These are phyloP conservation scores for Pogonomyrmex californicus DNA, from an alignment of 1,140 invertebrate species.

Conservation along the genomic window DNA sequence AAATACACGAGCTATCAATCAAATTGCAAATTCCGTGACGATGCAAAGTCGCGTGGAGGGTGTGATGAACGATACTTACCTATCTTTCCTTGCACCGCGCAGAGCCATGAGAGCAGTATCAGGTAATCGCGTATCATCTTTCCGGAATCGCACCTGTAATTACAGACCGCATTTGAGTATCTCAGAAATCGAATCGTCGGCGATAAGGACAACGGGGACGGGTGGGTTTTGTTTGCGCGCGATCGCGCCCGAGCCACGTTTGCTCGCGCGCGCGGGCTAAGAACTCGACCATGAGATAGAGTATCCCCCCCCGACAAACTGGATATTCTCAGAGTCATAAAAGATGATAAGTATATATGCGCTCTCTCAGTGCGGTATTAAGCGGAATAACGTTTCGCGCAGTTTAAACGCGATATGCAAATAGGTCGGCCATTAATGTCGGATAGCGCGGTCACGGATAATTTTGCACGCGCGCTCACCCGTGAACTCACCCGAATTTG, in stretches of 20 bases:
- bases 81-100: slow-evolving; percentile 83
- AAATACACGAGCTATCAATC: too few relatives aligned
- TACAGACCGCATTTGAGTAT: slow-evolving; percentile 27
- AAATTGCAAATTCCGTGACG: neutral
- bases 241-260: neutral
- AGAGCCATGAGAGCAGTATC: slow-evolving; percentile 84
- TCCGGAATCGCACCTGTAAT: slow-evolving; percentile 80
- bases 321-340: slow-evolving; percentile 41
- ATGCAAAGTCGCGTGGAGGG: neutral
- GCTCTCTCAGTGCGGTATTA: neutral
- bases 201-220: neutral
- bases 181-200: neutral
- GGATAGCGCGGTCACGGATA: slow-evolving; percentile 24
- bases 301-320: neutral
- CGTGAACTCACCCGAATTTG: slow-evolving; percentile 26
- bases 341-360: slow-evolving; percentile 48
- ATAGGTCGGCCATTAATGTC: slow-evolving; percentile 52
- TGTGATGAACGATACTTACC: slow-evolving; percentile 72
- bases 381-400: slow-evolving; percentile 31
- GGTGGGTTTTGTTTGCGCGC: slow-evolving; percentile 20
- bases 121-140: slow-evolving; percentile 86
- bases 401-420: slow-evolving; percentile 52
- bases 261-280: neutral
- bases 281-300: neutral
- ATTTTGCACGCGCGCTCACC: slow-evolving; percentile 13